Evolutionary conservation across 2,888 invertebrate genomes (phyloP).

Genomic region (Smittia aterrima): DNA sequence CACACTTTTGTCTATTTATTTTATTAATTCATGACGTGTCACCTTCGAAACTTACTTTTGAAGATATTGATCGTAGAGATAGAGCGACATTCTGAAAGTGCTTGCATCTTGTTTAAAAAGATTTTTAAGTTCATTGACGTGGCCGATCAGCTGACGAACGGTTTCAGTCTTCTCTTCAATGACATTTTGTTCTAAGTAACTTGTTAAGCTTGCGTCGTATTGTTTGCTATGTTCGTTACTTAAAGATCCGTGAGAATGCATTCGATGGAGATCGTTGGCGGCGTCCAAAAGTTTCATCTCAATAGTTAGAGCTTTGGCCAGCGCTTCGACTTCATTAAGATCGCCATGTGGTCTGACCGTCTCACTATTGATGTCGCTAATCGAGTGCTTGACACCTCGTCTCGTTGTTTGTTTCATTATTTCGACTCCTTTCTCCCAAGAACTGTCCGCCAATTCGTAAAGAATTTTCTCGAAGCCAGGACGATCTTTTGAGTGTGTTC

Average conservation of each 20-base stretch:
- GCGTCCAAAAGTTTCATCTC: conserved; percentile 69
- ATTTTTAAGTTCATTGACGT: conserved; percentile 68
- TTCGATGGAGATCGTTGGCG: conserved; percentile 66
- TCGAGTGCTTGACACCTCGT: conserved; percentile 48
- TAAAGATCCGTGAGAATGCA: conserved; percentile 55
- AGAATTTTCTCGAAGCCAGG: no score
- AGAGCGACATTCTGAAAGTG: conserved; percentile 62
- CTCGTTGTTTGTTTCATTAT: no score
- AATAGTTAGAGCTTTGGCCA: conserved; percentile 72
- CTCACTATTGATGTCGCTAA: no score
- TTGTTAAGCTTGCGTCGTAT: conserved; percentile 70
- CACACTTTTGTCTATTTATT: no score
- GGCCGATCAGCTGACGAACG: conserved; percentile 70
- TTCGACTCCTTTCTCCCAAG: no score
- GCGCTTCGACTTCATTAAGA: conserved; percentile 65
- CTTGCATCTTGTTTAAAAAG: conserved; percentile 61
- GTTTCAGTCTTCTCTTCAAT: conserved; percentile 65
- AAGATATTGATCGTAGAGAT: conserved; percentile 69
- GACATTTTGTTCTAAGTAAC: conserved; percentile 75
- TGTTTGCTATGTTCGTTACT: conserved; percentile 54
- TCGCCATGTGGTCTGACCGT: conserved; percentile 48
- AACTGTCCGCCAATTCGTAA: no score
- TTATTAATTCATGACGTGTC: no score
- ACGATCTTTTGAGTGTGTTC: no score
- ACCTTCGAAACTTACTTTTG: conserved; percentile 47